Evolutionary conservation across 2,113 vertebrate species (phyloP).

Genomic region (Poeciliopsis occidentalis): DNA sequence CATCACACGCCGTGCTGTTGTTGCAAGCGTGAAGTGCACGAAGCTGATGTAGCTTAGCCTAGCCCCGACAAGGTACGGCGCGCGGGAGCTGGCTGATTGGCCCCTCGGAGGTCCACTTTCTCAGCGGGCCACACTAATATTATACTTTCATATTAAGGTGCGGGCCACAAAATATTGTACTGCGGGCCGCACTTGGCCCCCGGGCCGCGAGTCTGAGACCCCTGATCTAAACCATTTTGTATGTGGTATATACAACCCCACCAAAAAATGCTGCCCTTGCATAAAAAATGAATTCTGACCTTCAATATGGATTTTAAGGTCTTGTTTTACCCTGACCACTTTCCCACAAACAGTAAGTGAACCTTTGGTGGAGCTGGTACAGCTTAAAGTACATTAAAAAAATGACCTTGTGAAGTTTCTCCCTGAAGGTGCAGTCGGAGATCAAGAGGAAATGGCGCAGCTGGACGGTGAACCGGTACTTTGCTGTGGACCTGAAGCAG

Average conservation of each 20-base stretch:
- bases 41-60: too few relatives aligned
- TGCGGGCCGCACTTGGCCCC: too few relatives aligned
- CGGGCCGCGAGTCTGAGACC: too few relatives aligned
- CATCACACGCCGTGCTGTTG: too few relatives aligned
- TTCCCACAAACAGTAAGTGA: slow-evolving; percentile 4
- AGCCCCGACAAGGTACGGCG: too few relatives aligned
- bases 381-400: slow-evolving; percentile 82
- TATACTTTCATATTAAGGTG: too few relatives aligned
- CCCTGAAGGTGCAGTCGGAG: slow-evolving; percentile 98
- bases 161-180: too few relatives aligned
- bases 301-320: background rate
- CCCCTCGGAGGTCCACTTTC: too few relatives aligned
- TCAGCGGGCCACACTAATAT: too few relatives aligned
- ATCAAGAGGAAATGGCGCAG: slow-evolving; percentile 99
- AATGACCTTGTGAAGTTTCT: slow-evolving; percentile 91
- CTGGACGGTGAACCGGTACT: slow-evolving; percentile 99
- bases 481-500: slow-evolving; percentile 99
- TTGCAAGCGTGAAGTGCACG: too few relatives aligned
- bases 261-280: background rate
- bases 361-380: slow-evolving; percentile 66
- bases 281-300: background rate
- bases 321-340: background rate
- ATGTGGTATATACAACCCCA: background rate
- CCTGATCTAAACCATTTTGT: background rate
- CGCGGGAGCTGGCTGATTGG: too few relatives aligned